phyloP scores from a whole-genome alignment of 2,797 vertebrate species.

The Rhinatrema bivittatum region DNA sequence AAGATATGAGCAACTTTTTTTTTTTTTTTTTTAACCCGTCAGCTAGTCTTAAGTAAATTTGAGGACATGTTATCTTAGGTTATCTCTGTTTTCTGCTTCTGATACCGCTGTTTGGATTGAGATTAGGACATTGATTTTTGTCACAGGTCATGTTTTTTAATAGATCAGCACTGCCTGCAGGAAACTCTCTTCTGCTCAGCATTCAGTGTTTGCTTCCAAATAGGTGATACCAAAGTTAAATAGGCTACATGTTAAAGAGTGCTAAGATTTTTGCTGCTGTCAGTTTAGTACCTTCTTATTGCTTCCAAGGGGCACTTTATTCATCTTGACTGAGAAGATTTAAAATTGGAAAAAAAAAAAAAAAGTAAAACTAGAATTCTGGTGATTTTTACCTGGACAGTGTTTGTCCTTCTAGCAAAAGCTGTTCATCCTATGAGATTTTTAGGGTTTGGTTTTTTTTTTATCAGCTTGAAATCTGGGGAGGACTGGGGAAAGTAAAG shows the following conservation, averaged over 20 bases:
- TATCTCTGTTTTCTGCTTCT: slow-evolving; percentile 46
- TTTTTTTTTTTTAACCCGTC: slow-evolving; percentile 15
- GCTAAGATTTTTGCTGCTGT: no score
- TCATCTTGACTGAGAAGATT: no score
- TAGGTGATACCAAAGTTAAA: slow-evolving; percentile 25
- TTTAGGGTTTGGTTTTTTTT: no score
- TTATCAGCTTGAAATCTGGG: no score
- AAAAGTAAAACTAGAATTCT: no score
- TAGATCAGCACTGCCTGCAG: slow-evolving; percentile 43
- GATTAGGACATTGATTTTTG: slow-evolving; percentile 65
- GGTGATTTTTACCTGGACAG: no score
- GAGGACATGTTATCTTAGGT: slow-evolving; percentile 40
- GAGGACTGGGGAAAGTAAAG: no score
- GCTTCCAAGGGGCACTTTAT: no score
- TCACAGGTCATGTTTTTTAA: slow-evolving; percentile 61
- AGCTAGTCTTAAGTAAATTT: slow-evolving; percentile 24
- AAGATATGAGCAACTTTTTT: not conserved
- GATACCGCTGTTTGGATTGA: slow-evolving; percentile 55
- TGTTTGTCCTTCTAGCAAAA: no score
- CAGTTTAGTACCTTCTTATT: slow-evolving; percentile 4
- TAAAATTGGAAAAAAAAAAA: no score
- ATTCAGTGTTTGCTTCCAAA: slow-evolving; percentile 24
- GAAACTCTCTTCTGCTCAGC: slow-evolving; percentile 26
- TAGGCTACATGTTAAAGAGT: no score
- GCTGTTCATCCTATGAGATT: no score